These are phyloP conservation scores for Zalophus californianus DNA, from an alignment of 2,797 vertebrate genomes.

Conservation along the genomic window DNA sequence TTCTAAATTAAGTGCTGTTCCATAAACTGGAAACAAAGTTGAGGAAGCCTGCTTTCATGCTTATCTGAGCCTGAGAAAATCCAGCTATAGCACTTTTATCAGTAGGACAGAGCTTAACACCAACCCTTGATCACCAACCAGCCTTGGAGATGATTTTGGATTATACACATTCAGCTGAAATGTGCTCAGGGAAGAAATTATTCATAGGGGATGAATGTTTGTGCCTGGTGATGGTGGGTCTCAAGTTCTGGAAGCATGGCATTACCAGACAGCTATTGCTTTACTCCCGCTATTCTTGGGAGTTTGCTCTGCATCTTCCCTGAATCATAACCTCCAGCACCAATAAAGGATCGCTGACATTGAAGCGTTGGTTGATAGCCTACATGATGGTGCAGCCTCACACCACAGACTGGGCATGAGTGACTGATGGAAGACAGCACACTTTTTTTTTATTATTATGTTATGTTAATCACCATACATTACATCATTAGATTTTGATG, in stretches of 20 bases:
- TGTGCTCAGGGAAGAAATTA: neutral
- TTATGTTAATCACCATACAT: too few species aligned
- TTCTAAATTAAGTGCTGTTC: neutral
- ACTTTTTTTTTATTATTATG: too few species aligned
- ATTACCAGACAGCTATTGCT: neutral
- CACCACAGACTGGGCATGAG: neutral
- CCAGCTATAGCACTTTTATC: neutral
- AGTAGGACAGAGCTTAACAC: neutral
- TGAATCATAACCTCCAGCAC: neutral
- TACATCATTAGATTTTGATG: too few species aligned
- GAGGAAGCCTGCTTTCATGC: neutral
- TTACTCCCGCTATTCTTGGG: neutral
- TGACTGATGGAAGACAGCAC: neutral
- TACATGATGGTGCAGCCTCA: neutral
- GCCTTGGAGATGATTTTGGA: neutral
- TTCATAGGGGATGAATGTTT: neutral
- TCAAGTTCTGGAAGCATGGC: neutral
- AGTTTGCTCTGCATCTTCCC: neutral
- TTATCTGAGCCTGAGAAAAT: neutral
- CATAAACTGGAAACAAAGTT: neutral
- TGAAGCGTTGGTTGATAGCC: neutral
- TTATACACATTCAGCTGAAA: neutral
- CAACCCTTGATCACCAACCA: neutral
- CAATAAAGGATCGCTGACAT: neutral
- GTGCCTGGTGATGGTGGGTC: neutral